Percentiles rank a stretch among this genome's conserved stretches.
Conservation (phyloP, 2,797 vertebrate species). For the Lycodopsis pacificus region DNA sequence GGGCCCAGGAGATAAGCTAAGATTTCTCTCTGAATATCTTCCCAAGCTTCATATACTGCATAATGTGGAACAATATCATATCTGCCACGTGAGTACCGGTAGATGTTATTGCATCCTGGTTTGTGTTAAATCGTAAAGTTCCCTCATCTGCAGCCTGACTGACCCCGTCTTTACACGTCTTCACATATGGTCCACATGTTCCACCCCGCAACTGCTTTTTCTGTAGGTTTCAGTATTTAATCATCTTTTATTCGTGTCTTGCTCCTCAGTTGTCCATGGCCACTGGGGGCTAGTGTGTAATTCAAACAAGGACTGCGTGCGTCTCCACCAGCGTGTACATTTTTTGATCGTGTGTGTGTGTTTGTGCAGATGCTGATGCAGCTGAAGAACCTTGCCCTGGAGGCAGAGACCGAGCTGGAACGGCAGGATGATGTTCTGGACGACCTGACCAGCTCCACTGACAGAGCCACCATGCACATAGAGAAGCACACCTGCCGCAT, state of each 20-base stretch:
- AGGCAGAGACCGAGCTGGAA: slow-evolving; percentile 91
- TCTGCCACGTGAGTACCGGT: slow-evolving; percentile 21
- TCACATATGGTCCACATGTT: slow-evolving; percentile 40
- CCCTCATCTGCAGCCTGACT: slow-evolving; percentile 32
- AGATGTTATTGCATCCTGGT: slow-evolving; percentile 32
- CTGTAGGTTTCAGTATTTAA: slow-evolving; percentile 37
- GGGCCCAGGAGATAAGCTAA: slow-evolving; percentile 53
- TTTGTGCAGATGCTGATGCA: slow-evolving; percentile 89
- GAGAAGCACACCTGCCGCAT: slow-evolving; percentile 91
- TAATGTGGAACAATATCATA: slow-evolving; percentile 30
- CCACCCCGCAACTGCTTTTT: slow-evolving; percentile 18
- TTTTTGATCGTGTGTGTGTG: slow-evolving; percentile 8
- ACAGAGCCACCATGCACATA: slow-evolving; percentile 85
- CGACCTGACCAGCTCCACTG: slow-evolving; percentile 84
- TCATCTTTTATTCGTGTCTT: slow-evolving; percentile 38
- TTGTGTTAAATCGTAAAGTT: slow-evolving; percentile 21
- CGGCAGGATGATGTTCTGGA: slow-evolving; percentile 92
- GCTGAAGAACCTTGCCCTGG: slow-evolving; percentile 92
- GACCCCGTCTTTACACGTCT: slow-evolving; percentile 39
- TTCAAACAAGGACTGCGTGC: slow-evolving; percentile 35
- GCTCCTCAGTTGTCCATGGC: slow-evolving; percentile 34
- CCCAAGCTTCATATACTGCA: slow-evolving; percentile 35
- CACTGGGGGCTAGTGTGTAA: slow-evolving; percentile 26
- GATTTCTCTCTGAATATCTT: slow-evolving; percentile 25
- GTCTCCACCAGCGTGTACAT: neutral